These are phyloP conservation scores for Sebastes matsubarae DNA, from an alignment of 2,797 vertebrate species.

Conservation along the genomic window DNA sequence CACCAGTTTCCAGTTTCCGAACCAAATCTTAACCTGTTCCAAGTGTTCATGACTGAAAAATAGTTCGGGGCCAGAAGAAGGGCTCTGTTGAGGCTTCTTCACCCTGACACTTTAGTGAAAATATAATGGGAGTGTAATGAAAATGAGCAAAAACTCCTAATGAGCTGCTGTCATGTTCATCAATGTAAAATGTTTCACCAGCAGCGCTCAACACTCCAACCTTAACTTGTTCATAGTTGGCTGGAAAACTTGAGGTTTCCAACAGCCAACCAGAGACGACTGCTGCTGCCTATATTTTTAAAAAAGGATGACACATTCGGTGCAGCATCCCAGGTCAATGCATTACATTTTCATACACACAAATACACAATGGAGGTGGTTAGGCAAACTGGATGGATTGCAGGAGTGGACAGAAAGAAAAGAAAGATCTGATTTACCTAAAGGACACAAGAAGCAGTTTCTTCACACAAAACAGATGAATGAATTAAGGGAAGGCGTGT, in stretches of 20 bases:
- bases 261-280: neutral
- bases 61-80: neutral
- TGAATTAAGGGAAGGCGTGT: neutral
- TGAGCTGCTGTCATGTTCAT: constrained; percentile 8
- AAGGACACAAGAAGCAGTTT: neutral
- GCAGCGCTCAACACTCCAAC: neutral
- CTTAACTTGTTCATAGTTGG: neutral
- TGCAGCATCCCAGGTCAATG: neutral
- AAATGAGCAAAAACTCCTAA: constrained; percentile 2
- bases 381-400: neutral
- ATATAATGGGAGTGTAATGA: constrained; percentile 5
- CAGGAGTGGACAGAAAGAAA: neutral
- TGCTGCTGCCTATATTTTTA: neutral
- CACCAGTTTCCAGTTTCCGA: constrained; percentile 14
- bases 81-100: neutral
- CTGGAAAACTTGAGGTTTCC: neutral
- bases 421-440: constrained; percentile 13
- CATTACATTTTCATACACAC: neutral
- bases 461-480: neutral
- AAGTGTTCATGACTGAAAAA: neutral
- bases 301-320: neutral
- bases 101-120: neutral
- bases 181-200: neutral
- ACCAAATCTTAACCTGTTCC: neutral
- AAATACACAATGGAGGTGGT: neutral